These are phyloP conservation scores for Hiodon alosoides DNA, from an alignment of 2,113 vertebrate genomes.

Conservation along the genomic window DNA sequence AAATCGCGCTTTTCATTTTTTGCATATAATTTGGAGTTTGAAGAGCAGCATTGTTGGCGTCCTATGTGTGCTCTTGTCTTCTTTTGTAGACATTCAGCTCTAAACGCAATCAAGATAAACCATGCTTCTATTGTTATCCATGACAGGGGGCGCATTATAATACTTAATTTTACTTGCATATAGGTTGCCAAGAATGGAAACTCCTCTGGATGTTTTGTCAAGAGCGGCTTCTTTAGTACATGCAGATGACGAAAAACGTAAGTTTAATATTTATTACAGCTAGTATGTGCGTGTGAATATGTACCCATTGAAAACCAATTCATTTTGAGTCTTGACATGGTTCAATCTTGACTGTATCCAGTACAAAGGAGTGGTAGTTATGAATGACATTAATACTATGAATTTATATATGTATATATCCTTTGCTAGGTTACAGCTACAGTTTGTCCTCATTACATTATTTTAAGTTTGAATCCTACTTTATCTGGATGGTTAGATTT, in stretches of 20 bases:
- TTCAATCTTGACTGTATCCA: too few relatives aligned
- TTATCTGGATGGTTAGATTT: not conserved
- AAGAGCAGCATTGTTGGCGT: too few relatives aligned
- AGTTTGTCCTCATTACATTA: too few relatives aligned
- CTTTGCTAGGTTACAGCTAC: too few relatives aligned
- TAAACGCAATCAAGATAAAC: not conserved
- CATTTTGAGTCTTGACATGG: too few relatives aligned
- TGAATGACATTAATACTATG: too few relatives aligned
- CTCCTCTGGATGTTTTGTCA: conserved; percentile 94
- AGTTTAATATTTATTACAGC: conserved; percentile 50
- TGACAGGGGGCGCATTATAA: conserved; percentile 3
- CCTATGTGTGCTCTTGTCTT: not conserved
- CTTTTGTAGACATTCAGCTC: not conserved
- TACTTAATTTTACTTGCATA: conserved; percentile 22
- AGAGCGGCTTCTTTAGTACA: conserved; percentile 94
- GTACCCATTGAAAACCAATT: too few relatives aligned
- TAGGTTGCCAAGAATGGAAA: conserved; percentile 86
- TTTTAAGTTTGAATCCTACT: not conserved
- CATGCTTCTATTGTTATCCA: not conserved
- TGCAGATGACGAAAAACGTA: conserved; percentile 92
- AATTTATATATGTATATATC: too few relatives aligned
- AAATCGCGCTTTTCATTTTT: too few relatives aligned
- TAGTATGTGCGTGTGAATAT: too few relatives aligned
- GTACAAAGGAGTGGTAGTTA: too few relatives aligned
- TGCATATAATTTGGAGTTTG: too few relatives aligned